phyloP scores from a whole-genome alignment of 2,113 vertebrate species.

The Vulpes ferrilata region DNA sequence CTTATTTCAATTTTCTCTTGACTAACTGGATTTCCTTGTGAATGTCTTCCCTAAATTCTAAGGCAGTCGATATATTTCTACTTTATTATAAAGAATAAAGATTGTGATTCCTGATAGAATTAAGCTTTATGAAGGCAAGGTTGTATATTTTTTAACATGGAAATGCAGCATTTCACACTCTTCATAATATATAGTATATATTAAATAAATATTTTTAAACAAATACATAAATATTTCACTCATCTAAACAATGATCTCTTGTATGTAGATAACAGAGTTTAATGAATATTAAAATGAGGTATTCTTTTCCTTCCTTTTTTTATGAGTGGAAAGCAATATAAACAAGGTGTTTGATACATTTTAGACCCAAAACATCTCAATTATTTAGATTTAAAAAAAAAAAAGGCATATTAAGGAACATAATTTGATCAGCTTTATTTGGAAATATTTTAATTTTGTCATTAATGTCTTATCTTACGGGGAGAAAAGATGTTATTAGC shows the following conservation, averaged over 20 bases:
- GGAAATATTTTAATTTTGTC: background rate
- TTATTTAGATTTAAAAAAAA: background rate
- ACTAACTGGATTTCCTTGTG: background rate
- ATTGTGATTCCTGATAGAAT: background rate
- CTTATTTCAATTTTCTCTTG: background rate
- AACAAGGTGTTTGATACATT: background rate
- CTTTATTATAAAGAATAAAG: background rate
- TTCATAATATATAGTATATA: background rate
- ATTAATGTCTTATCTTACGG: background rate
- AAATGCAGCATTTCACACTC: background rate
- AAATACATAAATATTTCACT: background rate
- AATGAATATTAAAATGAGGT: background rate
- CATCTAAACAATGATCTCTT: background rate
- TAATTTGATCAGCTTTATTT: background rate
- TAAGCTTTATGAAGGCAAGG: background rate
- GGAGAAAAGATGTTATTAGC: background rate
- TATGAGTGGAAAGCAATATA: background rate
- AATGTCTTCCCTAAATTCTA: background rate
- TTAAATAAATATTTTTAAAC: background rate
- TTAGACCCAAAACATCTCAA: background rate
- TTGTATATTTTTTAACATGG: background rate
- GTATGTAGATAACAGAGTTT: background rate
- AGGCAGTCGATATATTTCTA: background rate
- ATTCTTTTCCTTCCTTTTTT: background rate
- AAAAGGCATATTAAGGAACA: background rate